phyloP scores from a whole-genome alignment of 2,888 invertebrate genomes.

The Drosophila birchii region DNA sequence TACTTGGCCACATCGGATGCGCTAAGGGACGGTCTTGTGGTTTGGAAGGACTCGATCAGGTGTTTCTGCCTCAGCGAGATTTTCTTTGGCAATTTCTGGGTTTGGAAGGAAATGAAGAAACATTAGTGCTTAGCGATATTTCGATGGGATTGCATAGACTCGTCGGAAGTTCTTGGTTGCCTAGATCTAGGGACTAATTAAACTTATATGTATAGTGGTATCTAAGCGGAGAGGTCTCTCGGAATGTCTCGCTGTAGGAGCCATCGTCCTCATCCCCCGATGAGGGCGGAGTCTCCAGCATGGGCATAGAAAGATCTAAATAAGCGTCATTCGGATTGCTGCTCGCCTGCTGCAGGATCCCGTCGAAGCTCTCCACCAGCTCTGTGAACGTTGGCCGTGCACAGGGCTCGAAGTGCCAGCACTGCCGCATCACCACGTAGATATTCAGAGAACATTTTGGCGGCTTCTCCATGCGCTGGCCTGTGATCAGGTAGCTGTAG shows the following conservation, averaged over 20 bases:
- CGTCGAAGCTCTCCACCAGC: constrained; percentile 95
- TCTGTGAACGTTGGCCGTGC: constrained; percentile 95
- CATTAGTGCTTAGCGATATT: constrained; percentile 22
- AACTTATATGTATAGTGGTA: constrained; percentile 83
- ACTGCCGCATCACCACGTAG: constrained; percentile 98
- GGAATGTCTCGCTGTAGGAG: constrained; percentile 77
- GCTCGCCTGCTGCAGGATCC: constrained; percentile 89
- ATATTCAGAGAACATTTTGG: constrained; percentile 97
- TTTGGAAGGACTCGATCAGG: constrained; percentile 88
- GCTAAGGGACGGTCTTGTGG: constrained; percentile 92
- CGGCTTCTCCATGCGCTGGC: constrained; percentile 98
- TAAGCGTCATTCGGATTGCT: constrained; percentile 92
- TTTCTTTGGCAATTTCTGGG: constrained; percentile 83
- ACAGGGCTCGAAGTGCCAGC: constrained; percentile 97
- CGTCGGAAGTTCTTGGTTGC: constrained; percentile 50
- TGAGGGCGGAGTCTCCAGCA: constrained; percentile 94
- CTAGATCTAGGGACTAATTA: constrained; percentile 64
- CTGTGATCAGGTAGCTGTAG: constrained; percentile 94
- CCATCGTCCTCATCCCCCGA: constrained; percentile 88
- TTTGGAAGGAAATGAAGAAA: constrained; percentile 22
- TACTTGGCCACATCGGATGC: constrained; percentile 89
- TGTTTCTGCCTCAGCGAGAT: constrained; percentile 87
- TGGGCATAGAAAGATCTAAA: constrained; percentile 93
- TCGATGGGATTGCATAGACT: constrained; percentile 47
- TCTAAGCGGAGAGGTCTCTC: constrained; percentile 74